Conservation (phyloP, 2,888 invertebrate genomes). For the Agriopis aurantiaria region DNA sequence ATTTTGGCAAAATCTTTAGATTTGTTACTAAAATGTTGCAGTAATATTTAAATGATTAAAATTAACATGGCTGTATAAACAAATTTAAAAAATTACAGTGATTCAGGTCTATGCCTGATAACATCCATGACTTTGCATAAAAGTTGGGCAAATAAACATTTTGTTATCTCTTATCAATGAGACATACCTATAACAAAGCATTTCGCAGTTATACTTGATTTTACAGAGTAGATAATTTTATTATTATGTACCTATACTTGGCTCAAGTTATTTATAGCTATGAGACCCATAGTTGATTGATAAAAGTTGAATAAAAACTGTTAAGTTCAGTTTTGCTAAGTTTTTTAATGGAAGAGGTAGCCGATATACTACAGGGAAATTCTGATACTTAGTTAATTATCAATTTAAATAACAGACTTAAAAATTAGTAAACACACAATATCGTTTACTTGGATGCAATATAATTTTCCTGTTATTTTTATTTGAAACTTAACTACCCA, state of each 20-base stretch:
- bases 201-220: not conserved
- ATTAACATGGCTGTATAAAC: not conserved
- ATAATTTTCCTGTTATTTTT: no score
- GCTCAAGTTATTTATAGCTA: no score
- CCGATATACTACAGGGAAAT: no score
- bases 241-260: not conserved
- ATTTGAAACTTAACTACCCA: no score
- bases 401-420: no score
- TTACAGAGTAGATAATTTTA: not conserved
- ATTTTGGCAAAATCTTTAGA: not conserved
- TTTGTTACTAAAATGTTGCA: not conserved
- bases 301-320: no score
- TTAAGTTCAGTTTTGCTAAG: no score
- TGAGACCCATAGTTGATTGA: no score
- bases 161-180: conserved; percentile 24
- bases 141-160: conserved; percentile 21
- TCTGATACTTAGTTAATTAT: no score
- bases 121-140: conserved; percentile 1
- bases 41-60: not conserved
- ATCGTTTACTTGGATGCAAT: no score
- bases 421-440: no score
- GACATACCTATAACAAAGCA: conserved; percentile 4
- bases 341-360: no score
- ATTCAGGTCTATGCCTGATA: conserved; percentile 25
- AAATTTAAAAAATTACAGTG: conserved; percentile 5